phyloP scores from a whole-genome alignment of 2,113 vertebrate species.

The Proterorhinus semilunaris region DNA sequence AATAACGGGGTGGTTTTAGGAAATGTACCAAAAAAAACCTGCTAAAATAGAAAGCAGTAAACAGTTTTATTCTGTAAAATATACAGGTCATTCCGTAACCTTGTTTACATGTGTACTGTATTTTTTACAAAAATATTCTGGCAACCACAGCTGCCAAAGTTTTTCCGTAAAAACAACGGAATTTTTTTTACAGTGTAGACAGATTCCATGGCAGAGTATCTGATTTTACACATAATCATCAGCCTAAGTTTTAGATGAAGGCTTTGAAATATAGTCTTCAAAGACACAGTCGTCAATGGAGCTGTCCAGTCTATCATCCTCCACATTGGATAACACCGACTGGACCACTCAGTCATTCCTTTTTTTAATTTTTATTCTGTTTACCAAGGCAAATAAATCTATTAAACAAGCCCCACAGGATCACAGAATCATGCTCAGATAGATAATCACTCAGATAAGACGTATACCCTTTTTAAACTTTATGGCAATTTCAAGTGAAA shows the following conservation, averaged over 20 bases:
- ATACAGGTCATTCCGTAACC: too few species aligned
- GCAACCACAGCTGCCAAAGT: too few species aligned
- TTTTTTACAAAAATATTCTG: too few species aligned
- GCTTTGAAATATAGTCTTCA: slow-evolving; percentile 2
- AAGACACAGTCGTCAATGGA: background rate
- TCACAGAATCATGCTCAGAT: background rate
- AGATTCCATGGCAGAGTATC: background rate
- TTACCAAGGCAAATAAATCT: background rate
- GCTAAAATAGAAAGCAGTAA: too few species aligned
- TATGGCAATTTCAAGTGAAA: background rate
- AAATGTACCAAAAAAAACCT: too few species aligned
- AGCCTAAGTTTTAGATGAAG: background rate
- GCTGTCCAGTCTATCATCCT: background rate
- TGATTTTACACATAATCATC: background rate
- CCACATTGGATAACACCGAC: background rate
- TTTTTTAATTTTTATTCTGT: background rate
- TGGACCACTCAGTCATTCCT: background rate
- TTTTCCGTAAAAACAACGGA: too few species aligned
- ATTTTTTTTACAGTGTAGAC: too few species aligned
- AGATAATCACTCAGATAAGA: background rate
- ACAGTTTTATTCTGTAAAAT: too few species aligned
- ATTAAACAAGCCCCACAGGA: background rate
- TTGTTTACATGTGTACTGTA: too few species aligned
- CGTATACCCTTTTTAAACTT: background rate
- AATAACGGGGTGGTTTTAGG: too few species aligned